Evolutionary conservation across 30 jellyfish, hydroid and myxozoan genomes (phyloP), one percentile per base, ranked within the genome.

Genomic region (Hydractinia echinata): DNA sequence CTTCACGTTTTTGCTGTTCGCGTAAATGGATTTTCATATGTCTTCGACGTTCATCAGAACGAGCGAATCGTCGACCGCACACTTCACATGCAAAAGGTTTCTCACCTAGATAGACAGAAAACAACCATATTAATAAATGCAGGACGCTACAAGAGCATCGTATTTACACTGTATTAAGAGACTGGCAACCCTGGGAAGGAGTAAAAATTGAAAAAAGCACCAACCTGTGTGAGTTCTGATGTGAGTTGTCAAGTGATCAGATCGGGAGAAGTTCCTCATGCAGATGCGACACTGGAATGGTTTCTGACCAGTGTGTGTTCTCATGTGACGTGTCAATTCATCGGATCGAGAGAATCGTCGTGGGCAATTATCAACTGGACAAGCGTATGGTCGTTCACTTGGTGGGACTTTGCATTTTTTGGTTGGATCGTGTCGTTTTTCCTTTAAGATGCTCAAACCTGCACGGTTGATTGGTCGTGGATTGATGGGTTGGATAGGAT

Each of bases 241-340:
- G 89, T 92, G 98, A 10, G 98, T 92, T 92, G 98, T 92, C 76
- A 92, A 81, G 68, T 92, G 98, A 79, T 92, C 98, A 44, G 98
- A 92, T 52, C 98, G 86, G 8, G 98, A 92, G 93, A 92, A 92
- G 72, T 92, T 92, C 51, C 98, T 71, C 98, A 92, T 92, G 95
- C 98, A 92, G 88, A 92, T 92, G 74, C 98, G 94, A 86, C 98
- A 92, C 76, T 92, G 98, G 85, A 92, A 92, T 64, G 98, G 98
- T 79, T 92, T 92, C 60, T 77, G 85, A 48, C 98, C 98, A 53
- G 98, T 92, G 79, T 92, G 98, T n/a, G 98, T 92, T 54, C 98
- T 86, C 98, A 92, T 92, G 76, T 92, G 98, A 30, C 98, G 91
- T 55, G 98, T 92, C 86, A 92, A 79, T 84, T 92, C 98, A 81